Evolutionary conservation across 1,140 invertebrate genomes (phyloP).

Genomic region (Sitophilus oryzae): DNA sequence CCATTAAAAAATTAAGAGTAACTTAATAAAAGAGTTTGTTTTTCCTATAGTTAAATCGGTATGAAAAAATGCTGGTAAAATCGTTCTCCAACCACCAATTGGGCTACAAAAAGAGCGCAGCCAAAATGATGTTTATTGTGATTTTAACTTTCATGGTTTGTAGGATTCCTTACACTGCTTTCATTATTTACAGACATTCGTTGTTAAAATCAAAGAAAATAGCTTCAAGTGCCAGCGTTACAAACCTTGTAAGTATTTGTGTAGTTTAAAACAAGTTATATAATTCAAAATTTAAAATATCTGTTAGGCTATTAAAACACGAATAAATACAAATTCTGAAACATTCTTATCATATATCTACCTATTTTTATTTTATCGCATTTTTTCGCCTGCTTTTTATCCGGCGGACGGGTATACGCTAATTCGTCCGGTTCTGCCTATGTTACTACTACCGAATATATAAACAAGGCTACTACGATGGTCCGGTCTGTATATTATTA

Average conservation of each 20-base stretch:
- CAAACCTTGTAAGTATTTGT: constrained; percentile 38
- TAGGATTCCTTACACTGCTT: constrained; percentile 61
- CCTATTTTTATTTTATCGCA: too few species aligned
- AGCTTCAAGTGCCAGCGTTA: constrained; percentile 24
- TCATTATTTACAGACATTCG: constrained; percentile 57
- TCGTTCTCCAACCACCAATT: constrained; percentile 51
- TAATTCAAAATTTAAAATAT: neutral
- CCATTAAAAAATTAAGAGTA: neutral
- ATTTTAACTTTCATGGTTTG: constrained; percentile 60
- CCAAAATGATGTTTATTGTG: constrained; percentile 63
- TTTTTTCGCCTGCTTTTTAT: too few species aligned
- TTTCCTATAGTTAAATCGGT: constrained; percentile 50
- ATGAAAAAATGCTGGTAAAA: constrained; percentile 51
- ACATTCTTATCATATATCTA: too few species aligned
- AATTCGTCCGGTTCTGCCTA: too few species aligned
- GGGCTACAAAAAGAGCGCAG: constrained; percentile 58
- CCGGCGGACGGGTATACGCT: too few species aligned
- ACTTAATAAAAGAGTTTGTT: neutral
- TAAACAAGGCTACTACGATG: too few species aligned
- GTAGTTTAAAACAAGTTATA: neutral
- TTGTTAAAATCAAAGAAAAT: constrained; percentile 38
- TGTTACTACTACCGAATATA: constrained; percentile 25
- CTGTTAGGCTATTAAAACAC: constrained; percentile 12
- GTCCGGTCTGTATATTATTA: too few species aligned
- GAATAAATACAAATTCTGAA: too few species aligned